Conservation (phyloP, 2,797 vertebrate species). For the Danio choprae region DNA sequence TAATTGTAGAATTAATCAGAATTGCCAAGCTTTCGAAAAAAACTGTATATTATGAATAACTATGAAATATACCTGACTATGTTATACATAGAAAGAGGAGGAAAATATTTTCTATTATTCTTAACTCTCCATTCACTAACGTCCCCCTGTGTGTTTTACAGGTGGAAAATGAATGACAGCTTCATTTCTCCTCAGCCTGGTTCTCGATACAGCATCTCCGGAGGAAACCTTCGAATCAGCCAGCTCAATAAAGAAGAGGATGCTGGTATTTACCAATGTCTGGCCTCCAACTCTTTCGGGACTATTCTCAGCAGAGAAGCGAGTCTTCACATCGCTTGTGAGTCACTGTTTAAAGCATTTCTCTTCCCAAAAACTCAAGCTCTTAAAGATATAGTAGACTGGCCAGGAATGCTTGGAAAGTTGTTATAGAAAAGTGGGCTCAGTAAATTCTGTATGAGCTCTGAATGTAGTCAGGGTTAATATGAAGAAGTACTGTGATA, state of each 20-base stretch:
- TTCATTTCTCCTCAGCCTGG: slow-evolving; percentile 82
- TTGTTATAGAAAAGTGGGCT: background rate
- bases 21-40: background rate
- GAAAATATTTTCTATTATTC: background rate
- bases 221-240: slow-evolving; percentile 90
- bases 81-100: background rate
- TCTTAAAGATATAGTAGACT: background rate
- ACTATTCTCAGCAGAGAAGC: slow-evolving; percentile 92
- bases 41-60: background rate
- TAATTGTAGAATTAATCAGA: too few relatives aligned
- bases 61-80: background rate
- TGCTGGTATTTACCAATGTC: slow-evolving; percentile 90
- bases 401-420: background rate
- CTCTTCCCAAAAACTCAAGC: background rate
- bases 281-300: slow-evolving; percentile 92
- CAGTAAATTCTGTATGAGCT: background rate
- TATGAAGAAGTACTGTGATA: background rate
- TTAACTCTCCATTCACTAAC: slow-evolving; percentile 3
- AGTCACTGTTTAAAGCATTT: slow-evolving; percentile 71
- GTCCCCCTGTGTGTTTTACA: slow-evolving; percentile 65
- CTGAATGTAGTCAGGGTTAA: slow-evolving; percentile 13
- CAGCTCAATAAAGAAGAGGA: slow-evolving; percentile 89
- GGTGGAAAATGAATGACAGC: slow-evolving; percentile 95
- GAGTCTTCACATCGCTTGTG: slow-evolving; percentile 92
- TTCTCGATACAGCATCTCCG: slow-evolving; percentile 86